Evolutionary conservation across 2,797 vertebrate species (phyloP).

Genomic region (Propithecus deckenii): DNA sequence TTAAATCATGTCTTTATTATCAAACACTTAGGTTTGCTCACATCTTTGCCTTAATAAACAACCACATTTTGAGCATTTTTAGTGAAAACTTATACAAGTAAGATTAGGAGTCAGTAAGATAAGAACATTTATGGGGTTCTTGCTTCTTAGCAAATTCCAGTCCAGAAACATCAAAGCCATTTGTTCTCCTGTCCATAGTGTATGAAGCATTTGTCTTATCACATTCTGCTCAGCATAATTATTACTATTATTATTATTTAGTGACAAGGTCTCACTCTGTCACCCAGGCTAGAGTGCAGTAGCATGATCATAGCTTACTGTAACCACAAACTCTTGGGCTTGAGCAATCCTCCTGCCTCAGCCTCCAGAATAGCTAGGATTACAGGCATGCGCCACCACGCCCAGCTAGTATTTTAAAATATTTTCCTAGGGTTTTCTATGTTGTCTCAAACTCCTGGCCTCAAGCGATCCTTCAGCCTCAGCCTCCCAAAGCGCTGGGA

Average conservation of each 20-base stretch:
- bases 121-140: background rate
- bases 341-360: background rate
- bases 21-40: constrained; percentile 29
- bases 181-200: background rate
- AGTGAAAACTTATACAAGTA: background rate
- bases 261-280: background rate
- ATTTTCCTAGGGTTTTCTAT: background rate
- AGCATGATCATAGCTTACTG: background rate
- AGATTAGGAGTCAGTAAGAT: background rate
- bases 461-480: background rate
- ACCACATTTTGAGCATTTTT: background rate
- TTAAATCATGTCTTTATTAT: background rate
- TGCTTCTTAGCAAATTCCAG: constrained; percentile 28
- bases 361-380: background rate
- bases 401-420: background rate
- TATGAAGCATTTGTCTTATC: background rate
- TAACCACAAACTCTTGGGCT: background rate
- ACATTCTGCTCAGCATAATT: background rate
- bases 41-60: constrained; percentile 34
- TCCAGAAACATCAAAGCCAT: background rate
- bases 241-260: background rate
- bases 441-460: background rate
- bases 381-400: background rate
- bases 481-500: background rate
- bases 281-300: background rate